phyloP scores from a whole-genome alignment of 2,113 vertebrate genomes.

The Dryoscopus gambensis region DNA sequence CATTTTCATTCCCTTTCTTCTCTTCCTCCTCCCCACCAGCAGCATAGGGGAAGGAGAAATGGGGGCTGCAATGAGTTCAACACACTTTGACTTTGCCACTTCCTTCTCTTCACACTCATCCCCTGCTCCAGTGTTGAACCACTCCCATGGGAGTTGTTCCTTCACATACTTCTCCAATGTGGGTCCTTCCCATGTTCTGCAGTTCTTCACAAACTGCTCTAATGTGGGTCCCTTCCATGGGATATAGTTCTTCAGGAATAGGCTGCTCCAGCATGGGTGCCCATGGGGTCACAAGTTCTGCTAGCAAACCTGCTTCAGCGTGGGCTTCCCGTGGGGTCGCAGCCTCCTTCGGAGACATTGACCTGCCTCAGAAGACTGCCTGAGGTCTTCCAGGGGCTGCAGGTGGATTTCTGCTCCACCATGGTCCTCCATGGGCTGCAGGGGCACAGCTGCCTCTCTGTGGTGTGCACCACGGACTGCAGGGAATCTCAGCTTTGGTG shows the following conservation, averaged over 20 bases:
- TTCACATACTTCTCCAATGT: rapidly evolving
- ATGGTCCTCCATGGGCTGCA: not conserved
- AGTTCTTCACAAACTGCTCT: not conserved
- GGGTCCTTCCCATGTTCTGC: not conserved
- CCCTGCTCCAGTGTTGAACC: rapidly evolving
- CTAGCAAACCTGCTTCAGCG: rapidly evolving
- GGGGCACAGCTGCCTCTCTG: rapidly evolving
- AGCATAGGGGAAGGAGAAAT: rapidly evolving
- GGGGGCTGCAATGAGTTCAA: not conserved
- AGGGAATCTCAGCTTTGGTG: rapidly evolving
- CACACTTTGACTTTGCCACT: rapidly evolving
- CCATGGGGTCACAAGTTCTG: not conserved
- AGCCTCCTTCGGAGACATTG: rapidly evolving
- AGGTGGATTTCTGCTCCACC: not conserved
- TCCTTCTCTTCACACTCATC: not conserved
- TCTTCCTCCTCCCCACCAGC: not conserved
- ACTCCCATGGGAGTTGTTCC: not conserved
- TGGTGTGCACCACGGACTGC: rapidly evolving
- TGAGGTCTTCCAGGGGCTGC: not conserved
- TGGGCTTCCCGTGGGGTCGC: rapidly evolving
- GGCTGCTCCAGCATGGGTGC: rapidly evolving
- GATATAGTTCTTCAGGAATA: not conserved
- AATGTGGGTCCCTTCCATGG: rapidly evolving
- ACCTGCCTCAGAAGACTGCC: rapidly evolving
- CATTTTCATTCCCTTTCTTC: not conserved